Evolutionary conservation across 2,888 invertebrate genomes (phyloP), one percentile per base, ranked within the genome.

Genomic region (Euzetes globulus): DNA sequence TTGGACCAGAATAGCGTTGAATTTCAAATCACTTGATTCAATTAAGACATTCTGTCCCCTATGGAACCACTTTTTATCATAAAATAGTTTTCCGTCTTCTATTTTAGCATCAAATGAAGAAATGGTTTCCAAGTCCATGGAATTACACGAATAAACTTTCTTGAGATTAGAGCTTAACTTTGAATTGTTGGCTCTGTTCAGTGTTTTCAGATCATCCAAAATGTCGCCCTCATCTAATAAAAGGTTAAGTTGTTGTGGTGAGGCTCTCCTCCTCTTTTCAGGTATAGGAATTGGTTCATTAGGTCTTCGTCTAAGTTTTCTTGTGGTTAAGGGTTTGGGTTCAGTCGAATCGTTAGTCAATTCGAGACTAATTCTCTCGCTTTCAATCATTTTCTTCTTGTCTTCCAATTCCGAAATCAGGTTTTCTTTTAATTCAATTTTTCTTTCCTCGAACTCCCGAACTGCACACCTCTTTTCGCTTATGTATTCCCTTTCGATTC

Each of bases 381-480:
- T 88, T 83, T 97, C 96, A 73, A 96, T 92, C 79, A 90, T 87
- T 80, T 91, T 90, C 80, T 90, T 87, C 81, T 95, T 94, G 80
- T 97, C 96, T 81, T 96, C 96, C 82, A 95, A 89, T 82, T 97
- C 96, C 45, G 88, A 88, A 37, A 97, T 86, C 50, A 97, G 84
- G 83, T 90, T 94, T 82, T 95, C 95, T 79, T 90, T 88, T 22
- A 96, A 83, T 82, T 96, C 96, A 78, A 91, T 87, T 83, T 94
- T 94, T 83, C 95, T 94, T 80, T 97, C 95, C 83, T 96, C 95
- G 84, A 92, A 94, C 81, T 97, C 96, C 82, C 92, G 91, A 0
- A 88, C 89, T 0, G 94, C 91, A 13, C 91, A 89, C 81, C 91
- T 91, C 81, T 92, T 93, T 81, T 97, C 96, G 50, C 88, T 87